Evolutionary conservation across 92 coral and sea anemone species (phyloP), one percentile per base, ranked within the genome.

Genomic region (Muricea muricata): DNA sequence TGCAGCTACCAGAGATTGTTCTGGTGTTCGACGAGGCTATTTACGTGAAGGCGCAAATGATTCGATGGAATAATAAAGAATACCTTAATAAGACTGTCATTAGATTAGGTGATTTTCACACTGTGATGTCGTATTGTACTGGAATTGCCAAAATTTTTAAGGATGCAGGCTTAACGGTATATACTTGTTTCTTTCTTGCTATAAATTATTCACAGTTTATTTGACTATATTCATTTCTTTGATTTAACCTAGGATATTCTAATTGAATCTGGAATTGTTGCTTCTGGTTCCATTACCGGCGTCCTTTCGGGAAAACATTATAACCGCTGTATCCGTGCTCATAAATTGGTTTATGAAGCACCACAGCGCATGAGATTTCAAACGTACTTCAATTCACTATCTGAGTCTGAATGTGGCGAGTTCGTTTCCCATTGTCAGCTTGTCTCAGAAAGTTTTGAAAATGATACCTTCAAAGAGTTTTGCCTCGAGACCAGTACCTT

Each of bases 1-100:
- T 89, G 66, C 52, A 89, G 79, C 76, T 90, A 11, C 57, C 76
- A 26, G 23, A 13, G 45, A 81, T 86, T 26, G 88, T 76, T 28
- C 60, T 83, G 29, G 90, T 90, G 42, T 90, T 90, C 70, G 93
- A 90, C 61, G 85, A 86, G 83, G 88, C 83, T 15, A 80, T 86
- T 7, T 58, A 58, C 32, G 29, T 8, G 29, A 58, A 58, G 13
- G 66, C 66, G 24, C 66, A 58, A 25, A 58, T 79, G 80, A 46
- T 83, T 84, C 35, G 84, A 50, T 75, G 88, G 89, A 89, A 89
- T 33, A 78, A 85, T 35, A 67, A 76, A 15, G 92, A 78, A 58
- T 29, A 34, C 28, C 75, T 89, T 46, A 73, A 57, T 42, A 58
- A 37, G 45, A 50, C 75, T 29, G 86, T 89, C 46, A 58, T 85